Conservation (phyloP, 2,113 vertebrate genomes). For the Notarius lentiginosus region DNA sequence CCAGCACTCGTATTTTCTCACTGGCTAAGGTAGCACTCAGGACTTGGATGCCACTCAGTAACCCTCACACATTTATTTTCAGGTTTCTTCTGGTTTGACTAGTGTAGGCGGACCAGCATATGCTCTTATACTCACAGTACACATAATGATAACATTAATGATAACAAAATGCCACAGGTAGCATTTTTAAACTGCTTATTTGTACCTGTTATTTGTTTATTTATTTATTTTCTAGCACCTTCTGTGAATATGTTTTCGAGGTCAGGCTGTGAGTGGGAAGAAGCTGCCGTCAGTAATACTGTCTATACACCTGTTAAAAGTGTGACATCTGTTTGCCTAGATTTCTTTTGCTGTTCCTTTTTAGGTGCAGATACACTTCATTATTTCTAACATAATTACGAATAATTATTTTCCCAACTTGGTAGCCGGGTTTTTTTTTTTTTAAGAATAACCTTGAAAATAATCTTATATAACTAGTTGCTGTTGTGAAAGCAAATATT, state of each 20-base stretch:
- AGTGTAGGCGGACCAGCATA: neutral
- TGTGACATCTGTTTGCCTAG: neutral
- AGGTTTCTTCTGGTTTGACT: neutral
- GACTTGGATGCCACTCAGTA: neutral
- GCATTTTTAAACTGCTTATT: neutral
- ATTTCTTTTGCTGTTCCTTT: neutral
- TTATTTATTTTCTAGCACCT: neutral
- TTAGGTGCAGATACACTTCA: neutral
- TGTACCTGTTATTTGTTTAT: neutral
- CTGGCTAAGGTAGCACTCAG: constrained; percentile 84
- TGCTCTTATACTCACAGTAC: neutral
- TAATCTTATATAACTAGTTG: neutral
- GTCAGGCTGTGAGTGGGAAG: neutral
- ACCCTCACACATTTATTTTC: neutral
- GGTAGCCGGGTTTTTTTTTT: too few relatives aligned
- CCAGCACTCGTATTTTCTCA: constrained; percentile 85
- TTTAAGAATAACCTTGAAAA: constrained; percentile 37
- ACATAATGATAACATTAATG: neutral
- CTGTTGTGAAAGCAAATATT: constrained; percentile 16
- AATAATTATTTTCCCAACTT: neutral
- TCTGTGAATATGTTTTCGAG: neutral
- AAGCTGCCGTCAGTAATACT: neutral
- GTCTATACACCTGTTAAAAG: neutral
- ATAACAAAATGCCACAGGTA: neutral
- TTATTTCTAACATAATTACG: neutral